Base-by-base conservation (phyloP, 2,888 invertebrate species). In the Acanthopleura granulata region DNA sequence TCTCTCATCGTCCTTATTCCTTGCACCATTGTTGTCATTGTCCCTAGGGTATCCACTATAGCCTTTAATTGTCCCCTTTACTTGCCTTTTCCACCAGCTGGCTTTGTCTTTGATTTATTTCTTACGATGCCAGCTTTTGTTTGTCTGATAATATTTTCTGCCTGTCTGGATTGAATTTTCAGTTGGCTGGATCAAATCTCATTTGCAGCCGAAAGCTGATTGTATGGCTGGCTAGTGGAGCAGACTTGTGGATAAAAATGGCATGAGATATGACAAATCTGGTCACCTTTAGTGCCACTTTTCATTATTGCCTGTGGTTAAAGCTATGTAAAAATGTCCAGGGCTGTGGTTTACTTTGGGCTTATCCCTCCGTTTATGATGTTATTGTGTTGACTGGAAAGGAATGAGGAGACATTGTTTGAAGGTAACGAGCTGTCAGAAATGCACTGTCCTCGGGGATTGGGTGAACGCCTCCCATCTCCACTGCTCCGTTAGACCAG, bases 31-130 rank as follows among this genome's bases (percentile, higher is more conserved):
- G n/a, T 57, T 22, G n/a, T 18, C 22, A 9, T 57, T 57, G n/a
- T 57, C 57, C 57, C 57, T 6, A 27, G 66, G 66, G 29, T 27
- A 27, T 22, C 22, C 29, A 27, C 29, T 25, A 15, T 27, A 22
- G 29, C 16, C 16, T 27, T 25, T 22, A 66, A 66, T 66, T 66
- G 66, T 18, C 66, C 29, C 29, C 15, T 27, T 66, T 66, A 22
- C 66, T 66, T 27, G 16, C 16, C 66, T 66, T 66, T 66, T 66
- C 16, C 18, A 25, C 29, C 66, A 27, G 6, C 57, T 27, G 15
- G 16, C 66, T 27, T 66, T 66, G 66, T 66, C 66, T 66, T 22
- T 66, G 66, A 66, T 66, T 66, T 66, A 66, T 66, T 57, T 57
- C 57, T 57, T 57, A 15, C 66, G 22, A 22, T 66, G 22, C 29